Percentiles rank a stretch among this genome's conserved stretches.
Conservation (phyloP, 1,140 invertebrate species). For the Calycopis cecrops region DNA sequence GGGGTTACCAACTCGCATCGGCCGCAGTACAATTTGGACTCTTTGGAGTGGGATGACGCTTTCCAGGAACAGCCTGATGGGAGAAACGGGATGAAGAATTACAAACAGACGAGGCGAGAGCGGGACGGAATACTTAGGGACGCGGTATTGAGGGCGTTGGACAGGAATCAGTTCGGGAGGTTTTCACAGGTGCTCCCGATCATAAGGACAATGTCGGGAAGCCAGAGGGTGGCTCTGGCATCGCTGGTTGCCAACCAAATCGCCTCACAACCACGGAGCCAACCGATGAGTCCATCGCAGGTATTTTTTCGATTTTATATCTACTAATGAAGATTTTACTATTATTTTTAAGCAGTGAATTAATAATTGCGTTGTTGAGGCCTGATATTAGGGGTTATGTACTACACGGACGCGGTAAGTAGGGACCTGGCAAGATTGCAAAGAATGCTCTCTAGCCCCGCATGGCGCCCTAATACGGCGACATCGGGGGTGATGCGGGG, state of each 20-base stretch:
- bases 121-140: constrained; percentile 72
- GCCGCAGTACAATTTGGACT: constrained; percentile 65
- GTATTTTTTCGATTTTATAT: constrained; percentile 45
- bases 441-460: too few species aligned
- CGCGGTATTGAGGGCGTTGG: constrained; percentile 65
- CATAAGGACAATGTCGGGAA: constrained; percentile 76
- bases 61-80: constrained; percentile 37
- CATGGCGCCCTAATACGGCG: too few species aligned
- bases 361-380: too few species aligned
- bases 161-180: constrained; percentile 69
- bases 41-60: constrained; percentile 39
- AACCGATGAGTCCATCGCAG: constrained; percentile 72
- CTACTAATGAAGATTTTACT: too few species aligned
- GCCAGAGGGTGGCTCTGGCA: constrained; percentile 77
- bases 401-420: too few species aligned
- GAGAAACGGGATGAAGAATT: constrained; percentile 56
- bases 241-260: constrained; percentile 78
- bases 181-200: constrained; percentile 79
- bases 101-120: constrained; percentile 59
- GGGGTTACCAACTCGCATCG: constrained; percentile 67
- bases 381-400: too few species aligned
- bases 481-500: too few species aligned
- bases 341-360: too few species aligned
- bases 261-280: constrained; percentile 65
- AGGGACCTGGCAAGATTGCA: too few species aligned